Percentiles rank a stretch among this genome's conserved stretches.
These are phyloP conservation scores for Pygocentrus nattereri DNA, from an alignment of 2,797 vertebrate genomes.

Conservation along the genomic window DNA sequence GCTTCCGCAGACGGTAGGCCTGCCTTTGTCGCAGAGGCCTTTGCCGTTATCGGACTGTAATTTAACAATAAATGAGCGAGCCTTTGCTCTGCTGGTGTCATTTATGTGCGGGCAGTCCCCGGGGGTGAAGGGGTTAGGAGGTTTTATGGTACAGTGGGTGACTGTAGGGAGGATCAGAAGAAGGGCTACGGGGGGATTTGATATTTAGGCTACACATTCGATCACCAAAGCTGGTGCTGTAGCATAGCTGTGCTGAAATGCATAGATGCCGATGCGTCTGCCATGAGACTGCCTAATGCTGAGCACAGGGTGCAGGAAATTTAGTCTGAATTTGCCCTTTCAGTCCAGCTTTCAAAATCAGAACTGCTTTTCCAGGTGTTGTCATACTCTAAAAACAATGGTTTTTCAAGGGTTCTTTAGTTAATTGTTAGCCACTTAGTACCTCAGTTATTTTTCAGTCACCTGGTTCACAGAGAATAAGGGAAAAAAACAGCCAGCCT, in stretches of 20 bases:
- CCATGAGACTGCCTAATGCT: no score
- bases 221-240: neutral
- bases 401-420: no score
- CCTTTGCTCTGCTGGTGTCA: slow-evolving; percentile 28
- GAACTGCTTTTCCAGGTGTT: no score
- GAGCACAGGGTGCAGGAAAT: no score
- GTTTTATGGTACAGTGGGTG: neutral
- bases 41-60: slow-evolving; percentile 31
- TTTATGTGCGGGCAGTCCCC: neutral
- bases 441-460: no score
- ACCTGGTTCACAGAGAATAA: no score
- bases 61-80: slow-evolving; percentile 44
- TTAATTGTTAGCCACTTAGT: no score
- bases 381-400: no score
- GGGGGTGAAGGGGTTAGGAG: slow-evolving; percentile 1
- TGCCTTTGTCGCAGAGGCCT: slow-evolving; percentile 21
- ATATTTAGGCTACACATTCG: slow-evolving; percentile 14
- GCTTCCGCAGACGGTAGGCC: slow-evolving; percentile 28
- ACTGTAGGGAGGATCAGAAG: neutral
- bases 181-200: slow-evolving; percentile 19
- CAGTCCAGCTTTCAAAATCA: no score
- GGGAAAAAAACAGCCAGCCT: no score
- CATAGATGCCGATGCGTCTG: no score
- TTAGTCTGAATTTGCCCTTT: no score
- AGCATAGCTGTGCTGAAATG: neutral